Conservation (phyloP, 2,113 vertebrate species). For the Pachypanchax playfairii region DNA sequence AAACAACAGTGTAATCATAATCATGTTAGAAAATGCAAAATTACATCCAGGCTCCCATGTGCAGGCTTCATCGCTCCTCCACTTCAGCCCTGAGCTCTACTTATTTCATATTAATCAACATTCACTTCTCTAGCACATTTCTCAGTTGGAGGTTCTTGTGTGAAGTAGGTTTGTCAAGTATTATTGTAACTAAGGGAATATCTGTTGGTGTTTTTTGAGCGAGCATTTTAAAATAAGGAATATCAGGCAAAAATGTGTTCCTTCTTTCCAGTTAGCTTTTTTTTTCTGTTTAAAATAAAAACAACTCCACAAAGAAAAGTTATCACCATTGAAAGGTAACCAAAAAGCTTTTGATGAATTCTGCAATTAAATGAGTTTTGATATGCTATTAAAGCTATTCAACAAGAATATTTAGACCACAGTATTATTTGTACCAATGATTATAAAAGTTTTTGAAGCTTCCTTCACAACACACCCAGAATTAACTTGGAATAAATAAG, state of each 20-base stretch:
- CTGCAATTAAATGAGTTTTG: no score
- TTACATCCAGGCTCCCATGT: constrained; percentile 47
- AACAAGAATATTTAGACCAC: no score
- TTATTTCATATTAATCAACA: constrained; percentile 73
- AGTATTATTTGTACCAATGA: no score
- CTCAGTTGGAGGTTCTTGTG: constrained; percentile 61
- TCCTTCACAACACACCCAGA: no score
- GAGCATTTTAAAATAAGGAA: constrained; percentile 48
- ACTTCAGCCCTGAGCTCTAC: constrained; percentile 50
- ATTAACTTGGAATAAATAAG: no score
- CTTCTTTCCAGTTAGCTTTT: constrained; percentile 20
- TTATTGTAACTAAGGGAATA: constrained; percentile 59
- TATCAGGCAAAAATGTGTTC: constrained; percentile 27
- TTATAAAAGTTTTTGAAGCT: no score
- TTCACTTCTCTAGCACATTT: constrained; percentile 55
- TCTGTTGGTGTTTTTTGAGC: constrained; percentile 56
- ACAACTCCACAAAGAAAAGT: background rate
- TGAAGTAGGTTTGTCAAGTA: constrained; percentile 71
- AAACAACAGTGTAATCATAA: constrained; percentile 61
- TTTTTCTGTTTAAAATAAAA: background rate
- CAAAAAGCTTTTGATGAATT: no score
- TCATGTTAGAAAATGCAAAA: constrained; percentile 54
- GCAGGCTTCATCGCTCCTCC: constrained; percentile 40
- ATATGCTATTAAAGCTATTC: no score
- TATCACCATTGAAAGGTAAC: no score